A percentile compares a stretch with the other conserved stretches of the same genome.
Conservation (phyloP, 2,888 invertebrate genomes). For the Lordiphosa andalusiaca region DNA sequence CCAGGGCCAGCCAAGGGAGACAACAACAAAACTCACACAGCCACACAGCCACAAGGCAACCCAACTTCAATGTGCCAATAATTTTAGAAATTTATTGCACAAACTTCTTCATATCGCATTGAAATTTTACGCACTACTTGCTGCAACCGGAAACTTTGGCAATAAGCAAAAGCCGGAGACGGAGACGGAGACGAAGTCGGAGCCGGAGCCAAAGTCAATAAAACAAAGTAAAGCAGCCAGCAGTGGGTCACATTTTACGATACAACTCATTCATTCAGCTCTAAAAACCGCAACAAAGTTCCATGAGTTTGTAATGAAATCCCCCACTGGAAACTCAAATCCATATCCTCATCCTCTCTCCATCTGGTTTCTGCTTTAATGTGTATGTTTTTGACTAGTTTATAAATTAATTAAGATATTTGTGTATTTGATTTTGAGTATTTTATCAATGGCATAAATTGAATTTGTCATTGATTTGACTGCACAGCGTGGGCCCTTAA, state of each 20-base stretch:
- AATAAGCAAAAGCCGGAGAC: conserved; percentile 23
- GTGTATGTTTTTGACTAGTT: conserved; percentile 52
- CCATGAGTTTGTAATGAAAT: conserved; percentile 22
- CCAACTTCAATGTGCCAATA: conserved; percentile 61
- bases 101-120: conserved; percentile 66
- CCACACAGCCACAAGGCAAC: conserved; percentile 32
- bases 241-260: conserved; percentile 64
- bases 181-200: not conserved
- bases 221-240: conserved; percentile 49
- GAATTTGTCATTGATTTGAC: conserved; percentile 6
- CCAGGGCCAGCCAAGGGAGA: conserved; percentile 38
- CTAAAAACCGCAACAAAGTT: conserved; percentile 62
- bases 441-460: not conserved
- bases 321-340: not conserved
- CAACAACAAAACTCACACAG: conserved; percentile 7
- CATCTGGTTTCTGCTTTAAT: conserved; percentile 26
- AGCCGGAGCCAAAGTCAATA: conserved; percentile 33
- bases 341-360: conserved; percentile 7
- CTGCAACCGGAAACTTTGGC: conserved; percentile 46
- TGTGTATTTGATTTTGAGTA: conserved; percentile 7
- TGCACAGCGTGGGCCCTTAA: conserved; percentile 1
- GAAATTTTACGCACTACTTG: conserved; percentile 72
- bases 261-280: conserved; percentile 42
- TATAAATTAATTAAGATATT: conserved; percentile 21
- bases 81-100: conserved; percentile 63